phyloP scores from a whole-genome alignment of 2,888 invertebrate species.

The Hydrotaea diabolus region DNA sequence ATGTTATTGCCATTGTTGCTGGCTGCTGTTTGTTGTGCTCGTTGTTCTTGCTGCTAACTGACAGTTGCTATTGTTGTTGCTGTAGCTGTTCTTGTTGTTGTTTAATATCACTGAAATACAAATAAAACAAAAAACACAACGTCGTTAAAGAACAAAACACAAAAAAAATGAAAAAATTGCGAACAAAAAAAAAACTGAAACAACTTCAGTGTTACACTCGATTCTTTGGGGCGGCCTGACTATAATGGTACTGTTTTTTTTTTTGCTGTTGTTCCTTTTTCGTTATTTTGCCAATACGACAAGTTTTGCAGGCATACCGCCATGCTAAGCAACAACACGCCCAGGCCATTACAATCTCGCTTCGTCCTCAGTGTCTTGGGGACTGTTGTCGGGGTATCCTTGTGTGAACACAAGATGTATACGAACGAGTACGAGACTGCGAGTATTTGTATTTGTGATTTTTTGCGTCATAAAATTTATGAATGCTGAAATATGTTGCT shows the following conservation, averaged over 20 bases:
- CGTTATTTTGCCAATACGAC: constrained; percentile 2
- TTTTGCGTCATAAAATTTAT: constrained; percentile 27
- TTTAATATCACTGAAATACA: constrained; percentile 15
- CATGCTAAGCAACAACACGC: constrained; percentile 10
- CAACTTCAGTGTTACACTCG: constrained; percentile 7
- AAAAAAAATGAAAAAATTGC: not conserved
- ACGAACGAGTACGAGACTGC: not conserved
- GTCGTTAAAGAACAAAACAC: not conserved
- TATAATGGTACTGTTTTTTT: too few species aligned
- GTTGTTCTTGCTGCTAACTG: not conserved
- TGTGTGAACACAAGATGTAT: not conserved
- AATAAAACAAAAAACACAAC: constrained; percentile 10
- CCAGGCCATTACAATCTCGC: constrained; percentile 13
- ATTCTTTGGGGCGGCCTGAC: constrained; percentile 13
- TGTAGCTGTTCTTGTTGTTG: not conserved
- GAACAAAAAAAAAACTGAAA: not conserved
- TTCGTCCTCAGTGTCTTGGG: not conserved
- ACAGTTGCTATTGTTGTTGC: not conserved
- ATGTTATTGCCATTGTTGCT: constrained; percentile 13
- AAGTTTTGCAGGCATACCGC: not conserved
- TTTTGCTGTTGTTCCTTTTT: not conserved
- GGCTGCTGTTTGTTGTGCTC: not conserved
- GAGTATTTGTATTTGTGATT: not conserved
- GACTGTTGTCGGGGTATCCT: not conserved
- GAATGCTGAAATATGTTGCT: constrained; percentile 37